These are phyloP conservation scores for Ormyrus thymus DNA, from an alignment of 2,888 invertebrate genomes.

Conservation along the genomic window DNA sequence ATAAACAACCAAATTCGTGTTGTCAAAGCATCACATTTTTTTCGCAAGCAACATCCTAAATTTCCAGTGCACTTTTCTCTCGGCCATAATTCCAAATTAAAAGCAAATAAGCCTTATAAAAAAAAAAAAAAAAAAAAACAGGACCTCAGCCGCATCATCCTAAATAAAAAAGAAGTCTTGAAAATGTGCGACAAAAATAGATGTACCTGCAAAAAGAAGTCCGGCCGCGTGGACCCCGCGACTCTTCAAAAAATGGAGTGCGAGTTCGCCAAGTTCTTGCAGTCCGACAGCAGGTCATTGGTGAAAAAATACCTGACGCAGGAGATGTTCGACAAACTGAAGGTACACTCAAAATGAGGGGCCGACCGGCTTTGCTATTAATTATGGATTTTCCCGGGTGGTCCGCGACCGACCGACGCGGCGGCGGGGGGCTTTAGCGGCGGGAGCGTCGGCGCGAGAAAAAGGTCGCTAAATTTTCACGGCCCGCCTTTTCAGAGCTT, in stretches of 20 bases:
- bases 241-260: slow-evolving; percentile 76
- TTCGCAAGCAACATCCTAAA: too few species aligned
- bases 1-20: too few species aligned
- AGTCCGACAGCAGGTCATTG: slow-evolving; percentile 78
- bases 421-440: not conserved
- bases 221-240: slow-evolving; percentile 41
- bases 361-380: not conserved
- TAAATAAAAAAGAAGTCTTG: too few species aligned
- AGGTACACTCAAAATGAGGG: slow-evolving; percentile 29
- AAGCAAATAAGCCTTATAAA: too few species aligned
- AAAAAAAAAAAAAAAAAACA: too few species aligned
- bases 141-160: too few species aligned
- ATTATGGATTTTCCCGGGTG: not conserved
- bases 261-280: slow-evolving; percentile 75
- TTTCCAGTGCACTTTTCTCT: too few species aligned
- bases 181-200: slow-evolving; percentile 68
- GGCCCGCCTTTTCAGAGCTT: too few species aligned
- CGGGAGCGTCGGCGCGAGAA: too few species aligned
- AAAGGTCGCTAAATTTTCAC: too few species aligned
- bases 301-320: slow-evolving; percentile 75
- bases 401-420: not conserved
- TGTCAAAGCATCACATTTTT: too few species aligned
- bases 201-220: slow-evolving; percentile 64
- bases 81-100: too few species aligned
- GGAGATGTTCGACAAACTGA: slow-evolving; percentile 57